Conservation (phyloP, 2,797 vertebrate species). For the Eupleurogrammus muticus region DNA sequence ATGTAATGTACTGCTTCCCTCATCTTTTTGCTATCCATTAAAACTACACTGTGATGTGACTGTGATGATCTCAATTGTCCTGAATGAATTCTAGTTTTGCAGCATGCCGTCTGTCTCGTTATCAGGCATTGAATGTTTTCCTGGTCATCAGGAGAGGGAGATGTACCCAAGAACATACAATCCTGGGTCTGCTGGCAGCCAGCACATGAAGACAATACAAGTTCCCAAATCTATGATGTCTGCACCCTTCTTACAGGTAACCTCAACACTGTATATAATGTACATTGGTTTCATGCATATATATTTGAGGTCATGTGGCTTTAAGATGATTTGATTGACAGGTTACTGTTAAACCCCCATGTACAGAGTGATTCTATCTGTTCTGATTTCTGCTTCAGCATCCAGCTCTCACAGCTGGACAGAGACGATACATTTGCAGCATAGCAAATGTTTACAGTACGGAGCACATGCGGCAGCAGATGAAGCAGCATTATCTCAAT, state of each 20-base stretch:
- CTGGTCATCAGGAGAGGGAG: slow-evolving; percentile 24
- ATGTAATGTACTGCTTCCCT: neutral
- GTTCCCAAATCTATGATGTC: slow-evolving; percentile 77
- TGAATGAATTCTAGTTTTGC: neutral
- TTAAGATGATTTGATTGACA: neutral
- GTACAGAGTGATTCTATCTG: neutral
- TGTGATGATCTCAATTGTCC: neutral
- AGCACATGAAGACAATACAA: slow-evolving; percentile 73
- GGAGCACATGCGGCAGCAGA: slow-evolving; percentile 75
- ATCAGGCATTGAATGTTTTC: slow-evolving; percentile 35
- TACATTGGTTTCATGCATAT: neutral
- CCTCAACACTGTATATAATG: neutral
- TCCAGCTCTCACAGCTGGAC: slow-evolving; percentile 74
- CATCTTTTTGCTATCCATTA: too few relatives aligned
- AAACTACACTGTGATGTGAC: too few relatives aligned
- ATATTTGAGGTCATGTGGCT: neutral
- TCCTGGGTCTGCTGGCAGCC: slow-evolving; percentile 45
- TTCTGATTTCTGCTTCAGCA: slow-evolving; percentile 71
- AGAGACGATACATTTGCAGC: slow-evolving; percentile 79
- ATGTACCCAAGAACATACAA: slow-evolving; percentile 42
- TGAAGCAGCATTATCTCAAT: slow-evolving; percentile 79
- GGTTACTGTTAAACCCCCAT: neutral
- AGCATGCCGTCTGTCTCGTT: slow-evolving; percentile 8
- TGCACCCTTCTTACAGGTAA: slow-evolving; percentile 81
- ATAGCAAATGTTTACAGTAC: slow-evolving; percentile 81